Evolutionary conservation across 2,113 vertebrate species (phyloP).

Genomic region (Hydrolagus affinis): DNA sequence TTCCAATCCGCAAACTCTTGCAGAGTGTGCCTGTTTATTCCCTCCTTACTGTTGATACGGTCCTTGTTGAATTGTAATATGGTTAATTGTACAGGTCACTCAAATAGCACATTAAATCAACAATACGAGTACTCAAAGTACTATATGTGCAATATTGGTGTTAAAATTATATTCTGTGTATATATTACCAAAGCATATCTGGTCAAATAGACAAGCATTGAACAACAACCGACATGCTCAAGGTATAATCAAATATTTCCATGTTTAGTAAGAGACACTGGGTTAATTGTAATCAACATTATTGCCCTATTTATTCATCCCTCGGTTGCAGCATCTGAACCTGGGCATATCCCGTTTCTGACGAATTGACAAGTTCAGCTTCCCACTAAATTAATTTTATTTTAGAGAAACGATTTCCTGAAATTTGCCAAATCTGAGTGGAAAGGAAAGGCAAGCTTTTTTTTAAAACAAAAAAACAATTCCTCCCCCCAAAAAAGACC

Average conservation of each 20-base stretch:
- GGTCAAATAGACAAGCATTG: too few species aligned
- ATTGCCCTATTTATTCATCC: too few species aligned
- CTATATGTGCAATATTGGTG: too few species aligned
- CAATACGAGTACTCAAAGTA: background rate
- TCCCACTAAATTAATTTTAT: background rate
- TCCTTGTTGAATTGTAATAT: background rate
- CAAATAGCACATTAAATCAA: background rate
- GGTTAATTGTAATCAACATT: too few species aligned
- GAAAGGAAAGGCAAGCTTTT: background rate
- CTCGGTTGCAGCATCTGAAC: too few species aligned
- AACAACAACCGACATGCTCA: too few species aligned
- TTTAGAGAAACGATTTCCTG: background rate
- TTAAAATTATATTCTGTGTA: too few species aligned
- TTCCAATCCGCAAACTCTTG: background rate
- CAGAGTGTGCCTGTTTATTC: background rate
- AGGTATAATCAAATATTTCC: too few species aligned
- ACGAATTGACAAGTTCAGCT: background rate
- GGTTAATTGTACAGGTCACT: background rate
- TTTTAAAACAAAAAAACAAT: background rate
- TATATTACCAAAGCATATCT: too few species aligned
- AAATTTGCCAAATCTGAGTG: background rate
- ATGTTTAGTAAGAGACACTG: too few species aligned
- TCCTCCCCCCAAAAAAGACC: constrained; percentile 36
- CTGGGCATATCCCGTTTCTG: too few species aligned
- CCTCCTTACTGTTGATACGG: background rate